Evolutionary conservation across 2,797 vertebrate species (phyloP), one percentile per base, ranked within the genome.

Genomic region (Notolepis coatsorum): DNA sequence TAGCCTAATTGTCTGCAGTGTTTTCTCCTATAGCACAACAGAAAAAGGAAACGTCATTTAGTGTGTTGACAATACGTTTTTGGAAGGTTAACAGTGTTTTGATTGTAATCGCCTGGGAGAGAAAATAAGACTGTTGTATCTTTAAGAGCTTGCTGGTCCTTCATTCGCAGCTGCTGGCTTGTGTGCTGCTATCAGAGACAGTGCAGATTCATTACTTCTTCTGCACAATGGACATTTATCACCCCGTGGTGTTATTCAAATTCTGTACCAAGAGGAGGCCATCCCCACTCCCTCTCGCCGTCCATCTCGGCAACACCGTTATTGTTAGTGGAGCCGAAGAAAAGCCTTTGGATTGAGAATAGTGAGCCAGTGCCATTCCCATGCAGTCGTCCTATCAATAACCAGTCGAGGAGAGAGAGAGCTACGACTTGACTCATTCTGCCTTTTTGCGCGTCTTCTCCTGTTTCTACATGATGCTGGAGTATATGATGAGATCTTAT

Each of bases 221-320:
- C 93, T 92, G 92, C 91, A 97, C 96, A 98, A 97, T 97, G 94
- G 93, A 89, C 94, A 96, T 97, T 96, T 95, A 96, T 96, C 95
- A 93, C 94, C 94, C 94, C 89, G 94, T 93, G 94, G 92, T 94
- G 94, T 95, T 95, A 95, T 96, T 98, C 95, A 97, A 93, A 95
- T 93, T 92, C 94, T 94, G 96, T 96, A 97, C 96, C 96, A 97
- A 90, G 95, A 94, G 93, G 93, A 91, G 92, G 93, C 89, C 94
- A 93, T 92, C 93, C 92, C 94, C 92, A 94, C 93, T 93, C 93
- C 73, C 78, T 80, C 93, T 92, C 85, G 81, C 90, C 84, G 76
- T 79, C 89, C 87, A 82, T 84, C 90, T 88, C 89, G 85, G 91
- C 91, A 91, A 92, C 93, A 88, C 91, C 90, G 90, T 92, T 88